phyloP scores from a whole-genome alignment of 2,113 vertebrate species.

The Ammodytes dubius region DNA sequence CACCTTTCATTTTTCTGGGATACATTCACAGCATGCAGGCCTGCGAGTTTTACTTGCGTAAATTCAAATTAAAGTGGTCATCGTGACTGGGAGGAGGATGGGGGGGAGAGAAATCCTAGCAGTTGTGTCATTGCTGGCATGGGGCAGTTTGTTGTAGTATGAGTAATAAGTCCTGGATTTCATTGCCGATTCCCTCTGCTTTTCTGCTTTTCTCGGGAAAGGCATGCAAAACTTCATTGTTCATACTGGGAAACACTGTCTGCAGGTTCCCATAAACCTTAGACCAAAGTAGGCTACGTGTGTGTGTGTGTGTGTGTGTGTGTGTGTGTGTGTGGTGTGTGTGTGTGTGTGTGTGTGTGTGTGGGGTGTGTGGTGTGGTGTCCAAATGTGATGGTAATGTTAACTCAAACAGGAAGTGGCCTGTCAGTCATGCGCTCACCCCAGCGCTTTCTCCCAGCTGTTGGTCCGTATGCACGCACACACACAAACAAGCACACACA shows the following conservation, averaged over 20 bases:
- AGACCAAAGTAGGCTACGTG: constrained; percentile 50
- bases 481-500: constrained; percentile 60
- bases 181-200: constrained; percentile 69
- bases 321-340: constrained; percentile 32
- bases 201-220: constrained; percentile 58
- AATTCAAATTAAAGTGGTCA: constrained; percentile 79
- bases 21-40: constrained; percentile 56
- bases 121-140: constrained; percentile 78
- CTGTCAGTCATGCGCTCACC: constrained; percentile 74
- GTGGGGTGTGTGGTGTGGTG: constrained; percentile 21
- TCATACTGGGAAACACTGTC: constrained; percentile 61
- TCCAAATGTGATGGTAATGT: constrained; percentile 54
- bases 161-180: constrained; percentile 77
- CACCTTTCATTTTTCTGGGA: constrained; percentile 75
- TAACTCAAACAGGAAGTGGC: constrained; percentile 84
- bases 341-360: constrained; percentile 28
- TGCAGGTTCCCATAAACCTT: constrained; percentile 70
- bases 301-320: constrained; percentile 14
- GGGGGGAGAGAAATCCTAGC: constrained; percentile 33
- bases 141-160: constrained; percentile 68
- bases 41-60: constrained; percentile 73
- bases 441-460: constrained; percentile 78
- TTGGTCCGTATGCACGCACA: constrained; percentile 64
- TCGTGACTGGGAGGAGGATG: constrained; percentile 54
- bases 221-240: constrained; percentile 52